These are phyloP conservation scores for Trogon surrucura DNA, from an alignment of 2,113 vertebrate genomes.

Conservation along the genomic window DNA sequence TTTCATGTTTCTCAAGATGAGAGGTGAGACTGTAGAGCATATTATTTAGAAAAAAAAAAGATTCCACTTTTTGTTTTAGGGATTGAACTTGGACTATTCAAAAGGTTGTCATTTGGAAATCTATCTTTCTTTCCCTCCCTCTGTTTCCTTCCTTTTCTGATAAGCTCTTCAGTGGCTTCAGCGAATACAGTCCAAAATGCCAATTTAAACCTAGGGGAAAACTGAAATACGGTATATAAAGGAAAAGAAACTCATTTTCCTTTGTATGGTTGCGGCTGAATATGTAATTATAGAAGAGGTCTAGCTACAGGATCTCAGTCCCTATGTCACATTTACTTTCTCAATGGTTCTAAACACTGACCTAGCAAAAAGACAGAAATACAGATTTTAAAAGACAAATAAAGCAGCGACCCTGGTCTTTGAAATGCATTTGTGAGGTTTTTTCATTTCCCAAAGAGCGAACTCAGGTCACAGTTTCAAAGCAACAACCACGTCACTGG, in stretches of 20 bases:
- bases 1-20: slow-evolving; percentile 86
- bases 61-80: slow-evolving; percentile 85
- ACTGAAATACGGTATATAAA: slow-evolving; percentile 60
- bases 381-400: slow-evolving; percentile 42
- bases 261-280: slow-evolving; percentile 66
- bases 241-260: slow-evolving; percentile 71
- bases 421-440: not conserved
- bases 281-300: slow-evolving; percentile 69
- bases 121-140: slow-evolving; percentile 74
- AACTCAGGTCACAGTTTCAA: slow-evolving; percentile 2
- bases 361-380: slow-evolving; percentile 32
- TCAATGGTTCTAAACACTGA: slow-evolving; percentile 67
- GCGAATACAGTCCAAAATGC: slow-evolving; percentile 68
- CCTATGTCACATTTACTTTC: slow-evolving; percentile 28
- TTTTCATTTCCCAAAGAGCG: not conserved
- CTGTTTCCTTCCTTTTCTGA: slow-evolving; percentile 74
- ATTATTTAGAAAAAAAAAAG: slow-evolving; percentile 81
- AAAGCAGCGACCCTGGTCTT: slow-evolving; percentile 41
- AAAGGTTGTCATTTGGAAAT: slow-evolving; percentile 79
- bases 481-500: not conserved
- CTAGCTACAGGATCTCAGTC: slow-evolving; percentile 59
- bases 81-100: slow-evolving; percentile 84
- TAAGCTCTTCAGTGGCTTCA: slow-evolving; percentile 63
- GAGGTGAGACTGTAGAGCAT: slow-evolving; percentile 80
- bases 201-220: slow-evolving; percentile 76